Base-by-base conservation (phyloP, 53 echinoderm and acorn worm species). In the Luidia sarsii region DNA sequence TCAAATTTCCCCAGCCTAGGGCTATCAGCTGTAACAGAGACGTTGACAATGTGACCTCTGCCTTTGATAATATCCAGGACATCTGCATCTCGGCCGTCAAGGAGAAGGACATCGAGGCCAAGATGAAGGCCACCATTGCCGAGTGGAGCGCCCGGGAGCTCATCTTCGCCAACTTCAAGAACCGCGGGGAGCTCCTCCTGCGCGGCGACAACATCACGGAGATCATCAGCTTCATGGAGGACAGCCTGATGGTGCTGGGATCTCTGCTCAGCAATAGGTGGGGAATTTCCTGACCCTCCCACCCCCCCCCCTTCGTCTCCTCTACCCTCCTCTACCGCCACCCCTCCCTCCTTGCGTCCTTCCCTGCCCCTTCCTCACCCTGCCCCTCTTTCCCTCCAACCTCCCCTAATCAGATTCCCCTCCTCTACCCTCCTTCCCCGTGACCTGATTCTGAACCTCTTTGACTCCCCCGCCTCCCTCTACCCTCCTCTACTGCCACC, bases 101-200 rank as follows among this genome's bases (percentile, higher is more conserved):
- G 53, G 99, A 99, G 85, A 99, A 99, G 79, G 99, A 99, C 80
- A 99, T 99, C 39, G 99, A 99, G 68, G 99, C 99, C 82, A 99
- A 99, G 67, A 80, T 99, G 54, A 99, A 99, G 80, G 82, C 77
- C 13, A 89, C 89, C 18, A 87, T 99, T 27, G 99, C 99, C 23
- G 99, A 99, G 65, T 99, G 99, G 99, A 94, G 99, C 33, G 93
- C 99, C 18, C 80, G 94, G 18, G 89, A 91, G 39, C 66, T 99
- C 33, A 89, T 91, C 52, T 99, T 99, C 45, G 99, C 86, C 24
- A 94, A 94, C 85, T 99, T 99, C 67, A 99, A 99, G 89, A 99
- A 94, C 54, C 91, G 99, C 22, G 99, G 99, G 35, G 99, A 99
- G 91, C 99, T 99, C 30, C 85, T 99, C 25, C 91, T 99, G n/a